phyloP scores from a whole-genome alignment of 2,113 vertebrate genomes.

The Nesogale talazaci region DNA sequence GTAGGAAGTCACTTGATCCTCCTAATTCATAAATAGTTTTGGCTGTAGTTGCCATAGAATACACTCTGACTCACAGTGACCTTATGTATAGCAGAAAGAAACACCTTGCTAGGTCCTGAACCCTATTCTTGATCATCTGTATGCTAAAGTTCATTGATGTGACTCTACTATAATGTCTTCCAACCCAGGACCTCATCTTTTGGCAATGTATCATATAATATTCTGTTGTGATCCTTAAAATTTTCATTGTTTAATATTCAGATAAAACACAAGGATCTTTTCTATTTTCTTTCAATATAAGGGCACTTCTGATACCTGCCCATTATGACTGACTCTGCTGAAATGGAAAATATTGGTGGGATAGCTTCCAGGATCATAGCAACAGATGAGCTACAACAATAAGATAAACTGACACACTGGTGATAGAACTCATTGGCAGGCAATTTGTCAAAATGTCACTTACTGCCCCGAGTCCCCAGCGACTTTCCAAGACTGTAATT shows the following conservation, averaged over 20 bases:
- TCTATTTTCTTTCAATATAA: neutral
- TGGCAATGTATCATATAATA: neutral
- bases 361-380: neutral
- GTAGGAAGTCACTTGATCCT: conserved; percentile 73
- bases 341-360: neutral
- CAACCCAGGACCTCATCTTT: neutral
- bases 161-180: neutral
- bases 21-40: conserved; percentile 69
- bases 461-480: too few relatives aligned
- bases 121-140: neutral
- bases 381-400: neutral
- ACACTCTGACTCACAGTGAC: neutral
- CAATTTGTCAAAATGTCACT: too few relatives aligned
- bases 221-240: neutral
- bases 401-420: neutral
- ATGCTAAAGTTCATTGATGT: neutral
- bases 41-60: neutral
- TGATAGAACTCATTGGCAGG: too few relatives aligned
- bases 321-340: neutral
- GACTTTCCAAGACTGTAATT: too few relatives aligned
- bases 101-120: neutral
- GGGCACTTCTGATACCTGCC: neutral
- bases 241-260: neutral
- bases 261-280: neutral
- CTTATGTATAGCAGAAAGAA: neutral